Base-by-base conservation (phyloP, 2,797 vertebrate species). In the Peromyscus aztecus region DNA sequence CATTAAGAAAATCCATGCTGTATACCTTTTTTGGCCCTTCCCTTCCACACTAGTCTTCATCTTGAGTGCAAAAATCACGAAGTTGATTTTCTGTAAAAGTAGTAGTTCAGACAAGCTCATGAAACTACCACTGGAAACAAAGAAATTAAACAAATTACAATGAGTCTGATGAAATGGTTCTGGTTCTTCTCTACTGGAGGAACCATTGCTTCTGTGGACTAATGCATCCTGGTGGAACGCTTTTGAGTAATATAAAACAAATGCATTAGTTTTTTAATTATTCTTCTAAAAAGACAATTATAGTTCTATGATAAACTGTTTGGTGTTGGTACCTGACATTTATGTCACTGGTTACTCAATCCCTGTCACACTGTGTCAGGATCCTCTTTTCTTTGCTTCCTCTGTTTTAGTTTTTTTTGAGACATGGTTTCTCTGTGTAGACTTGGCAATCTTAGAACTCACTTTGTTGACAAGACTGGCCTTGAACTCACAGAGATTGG, bases 241-340 rank as follows among this genome's bases (percentile, higher is more conserved):
- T 98, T 98, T 98, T 97, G 98, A 98, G 98, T 98, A 98, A 98
- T 98, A 97, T 81, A 97, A 98, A 98, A 98, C 98, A 98, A 98
- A 98, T 98, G 98, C 98, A 98, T 98, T 98, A 82, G 55, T 95
- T 85, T 98, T 98, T 98, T 16, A 37, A 98, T 98, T 98, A 97
- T 98, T 99, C 97, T 98, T 98, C 98, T 98, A 97, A 98, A 98
- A 98, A 98, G 98, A 98, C 98, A 98, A 99, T 98, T 98, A 98
- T 98, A 98, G 98, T 98, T 98, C 98, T 98, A 97, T 98, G 98
- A 98, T 98, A 98, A 99, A 98, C 98, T 98, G 98, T 98, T 98
- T 97, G 84, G 97, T 92, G 97, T 98, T 98, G 98, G 98, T 98
- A 98, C 98, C 98, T 98, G 97, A 98, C 98, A 98, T 98, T 98